Evolutionary conservation across 2,113 vertebrate genomes (phyloP).

Genomic region (Menura novaehollandiae): DNA sequence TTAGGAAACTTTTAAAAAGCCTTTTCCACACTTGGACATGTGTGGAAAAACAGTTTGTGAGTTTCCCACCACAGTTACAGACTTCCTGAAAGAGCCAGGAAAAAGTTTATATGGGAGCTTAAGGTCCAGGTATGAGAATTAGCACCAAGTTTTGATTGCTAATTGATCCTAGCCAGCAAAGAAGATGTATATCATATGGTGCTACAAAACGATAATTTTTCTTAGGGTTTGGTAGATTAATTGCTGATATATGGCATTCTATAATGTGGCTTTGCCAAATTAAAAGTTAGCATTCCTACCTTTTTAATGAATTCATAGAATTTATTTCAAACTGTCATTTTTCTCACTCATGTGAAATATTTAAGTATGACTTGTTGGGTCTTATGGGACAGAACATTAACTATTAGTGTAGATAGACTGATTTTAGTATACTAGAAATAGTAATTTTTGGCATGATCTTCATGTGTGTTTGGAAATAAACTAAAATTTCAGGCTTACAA

Average conservation of each 20-base stretch:
- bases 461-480: neutral
- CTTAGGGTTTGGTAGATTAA: neutral
- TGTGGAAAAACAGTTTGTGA: conserved; percentile 12
- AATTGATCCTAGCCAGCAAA: neutral
- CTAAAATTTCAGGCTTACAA: neutral
- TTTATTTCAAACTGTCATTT: neutral
- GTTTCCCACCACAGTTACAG: neutral
- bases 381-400: neutral
- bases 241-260: neutral
- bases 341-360: neutral
- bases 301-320: neutral
- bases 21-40: neutral
- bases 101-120: neutral
- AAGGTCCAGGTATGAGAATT: neutral
- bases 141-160: neutral
- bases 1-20: neutral
- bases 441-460: neutral
- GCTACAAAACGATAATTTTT: neutral
- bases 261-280: neutral
- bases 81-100: neutral
- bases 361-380: neutral
- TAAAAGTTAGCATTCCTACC: neutral
- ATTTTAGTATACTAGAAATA: neutral
- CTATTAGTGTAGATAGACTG: neutral
- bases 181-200: neutral